A percentile compares a stretch with the other conserved stretches of the same genome.
Evolutionary conservation across 2,797 vertebrate genomes (phyloP).

Genomic region (Sebastes hubbsi): DNA sequence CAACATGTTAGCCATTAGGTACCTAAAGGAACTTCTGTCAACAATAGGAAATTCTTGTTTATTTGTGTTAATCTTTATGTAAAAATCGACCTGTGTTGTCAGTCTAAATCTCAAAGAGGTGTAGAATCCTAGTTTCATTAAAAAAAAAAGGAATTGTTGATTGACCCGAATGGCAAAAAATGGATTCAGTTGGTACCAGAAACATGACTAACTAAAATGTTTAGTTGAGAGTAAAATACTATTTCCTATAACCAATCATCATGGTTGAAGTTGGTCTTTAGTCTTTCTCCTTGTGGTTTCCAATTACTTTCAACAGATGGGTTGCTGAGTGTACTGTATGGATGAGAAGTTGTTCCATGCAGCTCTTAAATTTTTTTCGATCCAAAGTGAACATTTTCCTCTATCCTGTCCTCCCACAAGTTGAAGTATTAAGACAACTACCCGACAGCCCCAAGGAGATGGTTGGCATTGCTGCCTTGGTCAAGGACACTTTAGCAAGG

Average conservation of each 20-base stretch:
- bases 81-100: background rate
- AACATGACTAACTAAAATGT: background rate
- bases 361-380: background rate
- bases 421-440: background rate
- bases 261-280: background rate
- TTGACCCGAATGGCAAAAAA: background rate
- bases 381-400: conserved; percentile 10
- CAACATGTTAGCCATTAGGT: background rate
- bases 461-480: background rate
- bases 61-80: background rate
- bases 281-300: background rate
- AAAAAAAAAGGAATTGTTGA: background rate
- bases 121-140: background rate
- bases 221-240: background rate
- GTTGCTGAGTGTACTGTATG: background rate
- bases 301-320: background rate
- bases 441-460: background rate
- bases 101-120: background rate
- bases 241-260: background rate
- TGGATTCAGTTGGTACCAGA: background rate
- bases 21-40: background rate
- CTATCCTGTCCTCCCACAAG: background rate
- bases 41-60: background rate
- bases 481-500: background rate
- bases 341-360: background rate